These are phyloP conservation scores for Nemurella pictetii DNA, from an alignment of 2,888 invertebrate species.

Conservation along the genomic window DNA sequence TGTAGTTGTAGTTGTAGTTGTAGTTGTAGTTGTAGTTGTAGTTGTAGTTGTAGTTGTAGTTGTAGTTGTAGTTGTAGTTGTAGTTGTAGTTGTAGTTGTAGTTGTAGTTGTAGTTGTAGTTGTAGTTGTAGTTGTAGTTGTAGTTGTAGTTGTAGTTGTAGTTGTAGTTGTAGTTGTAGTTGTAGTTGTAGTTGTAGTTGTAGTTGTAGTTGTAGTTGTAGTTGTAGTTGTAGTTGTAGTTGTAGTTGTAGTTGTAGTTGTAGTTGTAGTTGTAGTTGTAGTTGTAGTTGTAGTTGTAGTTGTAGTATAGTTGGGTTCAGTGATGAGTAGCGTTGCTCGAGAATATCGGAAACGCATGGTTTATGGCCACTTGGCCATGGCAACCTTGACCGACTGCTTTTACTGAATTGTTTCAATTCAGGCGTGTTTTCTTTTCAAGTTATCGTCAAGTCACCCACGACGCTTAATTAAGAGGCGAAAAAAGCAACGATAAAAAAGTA, in stretches of 20 bases:
- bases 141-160: not conserved
- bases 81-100: not conserved
- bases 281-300: not conserved
- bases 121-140: not conserved
- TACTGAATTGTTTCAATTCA: not conserved
- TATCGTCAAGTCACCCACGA: not conserved
- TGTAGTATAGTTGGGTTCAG: too few species aligned
- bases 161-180: not conserved
- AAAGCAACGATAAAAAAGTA: too few species aligned
- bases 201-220: not conserved
- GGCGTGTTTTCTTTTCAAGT: not conserved
- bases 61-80: not conserved
- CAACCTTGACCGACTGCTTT: not conserved
- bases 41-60: not conserved
- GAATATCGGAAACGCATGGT: not conserved
- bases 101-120: not conserved
- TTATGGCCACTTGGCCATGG: not conserved
- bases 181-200: not conserved
- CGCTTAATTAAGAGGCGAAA: too few species aligned
- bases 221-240: not conserved
- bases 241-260: not conserved
- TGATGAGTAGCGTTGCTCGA: not conserved
- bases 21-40: not conserved
- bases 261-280: not conserved
- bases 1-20: not conserved